Base-by-base conservation (phyloP, 1,140 invertebrate genomes). In the Brachionus rotundiformis region DNA sequence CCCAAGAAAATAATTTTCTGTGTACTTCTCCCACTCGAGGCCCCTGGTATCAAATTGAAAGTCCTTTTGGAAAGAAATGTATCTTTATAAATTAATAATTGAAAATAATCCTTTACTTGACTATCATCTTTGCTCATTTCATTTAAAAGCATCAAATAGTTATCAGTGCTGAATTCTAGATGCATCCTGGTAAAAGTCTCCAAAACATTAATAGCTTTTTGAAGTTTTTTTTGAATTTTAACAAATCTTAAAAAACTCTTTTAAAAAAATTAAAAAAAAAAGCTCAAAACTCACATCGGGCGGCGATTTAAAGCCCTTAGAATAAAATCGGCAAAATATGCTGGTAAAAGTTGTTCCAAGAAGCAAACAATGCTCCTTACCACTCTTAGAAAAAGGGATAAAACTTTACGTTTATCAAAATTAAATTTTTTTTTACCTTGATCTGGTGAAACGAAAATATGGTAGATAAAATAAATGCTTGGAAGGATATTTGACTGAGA, bases 121-220 rank as follows among this genome's bases (percentile, higher is more conserved):
- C 87, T 83, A 85, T 98, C 94, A 19, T 88, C 85, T 0, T 87
- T 83, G 49, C 90, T 88, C 79, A 95, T 86, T 44, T 84, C 83
- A 16, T 83, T 83, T 13, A 92, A 89, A n/a, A 96, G 85, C 0
- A 88, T 85, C 10, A 91, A 84, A 33, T 93, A 89, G 82, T 95
- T 94, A 1, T 90, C 87, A 83, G 94, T 94, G 27, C 88, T 85
- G 85, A 96, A 96, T 6, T 89, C 88, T 94, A 94, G 96, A 85
- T 94, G 90, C 82, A 93, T 91, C 0, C 89, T 91, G 0, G 93
- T 90, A 84, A 95, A 98, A 84, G 92, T 93, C 63, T 92, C 89
- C 4, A 96, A 84, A 3, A 92, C 93, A 4, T 87, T 87, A 44
- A 92, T 92, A 0, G 93, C 92, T 47, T 91, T 91, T 84, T 92